These are phyloP conservation scores for Rhadina sibilatrix DNA, from an alignment of 2,113 vertebrate species.

Conservation along the genomic window DNA sequence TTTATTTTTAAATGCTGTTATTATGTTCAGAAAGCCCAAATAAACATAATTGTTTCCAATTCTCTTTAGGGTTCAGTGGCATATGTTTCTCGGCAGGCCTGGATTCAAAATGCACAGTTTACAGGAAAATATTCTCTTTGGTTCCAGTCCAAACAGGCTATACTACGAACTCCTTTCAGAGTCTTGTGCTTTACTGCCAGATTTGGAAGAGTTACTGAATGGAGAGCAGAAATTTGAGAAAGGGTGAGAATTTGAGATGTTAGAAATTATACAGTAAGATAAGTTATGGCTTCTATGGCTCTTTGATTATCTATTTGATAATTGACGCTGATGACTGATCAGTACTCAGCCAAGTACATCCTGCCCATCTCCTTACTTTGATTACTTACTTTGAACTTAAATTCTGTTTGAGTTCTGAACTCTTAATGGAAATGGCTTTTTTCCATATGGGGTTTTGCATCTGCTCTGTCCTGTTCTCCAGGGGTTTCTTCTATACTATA, in stretches of 20 bases:
- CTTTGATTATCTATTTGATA: neutral
- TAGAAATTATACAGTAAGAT: neutral
- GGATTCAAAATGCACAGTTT: too few species aligned
- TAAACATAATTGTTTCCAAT: too few species aligned
- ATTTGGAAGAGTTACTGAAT: slow-evolving; percentile 77
- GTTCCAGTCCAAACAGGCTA: too few species aligned
- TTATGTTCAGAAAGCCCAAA: too few species aligned
- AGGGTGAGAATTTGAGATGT: slow-evolving; percentile 61
- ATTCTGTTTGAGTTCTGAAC: neutral
- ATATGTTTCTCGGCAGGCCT: too few species aligned
- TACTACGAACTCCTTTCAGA: too few species aligned
- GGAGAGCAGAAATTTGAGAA: slow-evolving; percentile 79
- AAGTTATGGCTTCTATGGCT: neutral
- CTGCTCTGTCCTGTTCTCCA: neutral
- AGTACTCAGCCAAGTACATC: neutral
- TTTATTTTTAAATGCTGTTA: neutral
- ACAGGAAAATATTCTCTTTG: too few species aligned
- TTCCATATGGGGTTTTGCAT: neutral
- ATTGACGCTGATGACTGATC: neutral
- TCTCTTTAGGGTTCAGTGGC: too few species aligned
- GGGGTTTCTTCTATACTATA: neutral
- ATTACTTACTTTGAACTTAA: neutral
- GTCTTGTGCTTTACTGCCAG: slow-evolving; percentile 37
- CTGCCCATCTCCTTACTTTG: neutral
- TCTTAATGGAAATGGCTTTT: neutral